These are phyloP conservation scores for Zapus hudsonius DNA, from an alignment of 2,113 vertebrate species.

Conservation along the genomic window DNA sequence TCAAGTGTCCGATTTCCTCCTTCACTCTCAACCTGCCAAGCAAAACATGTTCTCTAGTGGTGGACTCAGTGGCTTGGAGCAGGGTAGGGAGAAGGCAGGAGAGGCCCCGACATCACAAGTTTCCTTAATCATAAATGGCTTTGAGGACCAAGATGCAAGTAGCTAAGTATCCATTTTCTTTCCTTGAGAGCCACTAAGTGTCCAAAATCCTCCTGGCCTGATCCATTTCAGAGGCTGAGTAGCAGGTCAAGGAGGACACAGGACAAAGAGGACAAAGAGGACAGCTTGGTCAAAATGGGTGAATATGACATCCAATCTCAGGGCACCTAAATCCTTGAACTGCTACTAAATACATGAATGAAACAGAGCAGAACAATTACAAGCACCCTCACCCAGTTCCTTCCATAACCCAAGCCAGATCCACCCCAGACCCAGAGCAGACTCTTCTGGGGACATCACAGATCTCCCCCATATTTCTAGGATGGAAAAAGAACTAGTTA, in stretches of 20 bases:
- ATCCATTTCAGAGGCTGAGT: background rate
- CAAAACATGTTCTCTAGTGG: background rate
- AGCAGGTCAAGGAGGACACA: background rate
- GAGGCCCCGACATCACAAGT: background rate
- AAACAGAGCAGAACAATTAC: background rate
- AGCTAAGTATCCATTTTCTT: background rate
- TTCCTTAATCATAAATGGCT: background rate
- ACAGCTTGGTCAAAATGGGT: background rate
- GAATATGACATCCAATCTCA: background rate
- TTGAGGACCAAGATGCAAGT: background rate
- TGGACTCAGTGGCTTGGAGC: background rate
- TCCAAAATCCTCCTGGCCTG: background rate
- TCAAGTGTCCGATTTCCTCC: background rate
- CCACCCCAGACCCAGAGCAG: background rate
- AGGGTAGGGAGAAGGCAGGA: accelerated
- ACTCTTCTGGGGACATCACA: background rate
- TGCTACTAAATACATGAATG: background rate
- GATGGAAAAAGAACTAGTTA: background rate
- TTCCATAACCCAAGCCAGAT: background rate
- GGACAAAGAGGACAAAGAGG: background rate
- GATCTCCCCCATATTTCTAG: background rate
- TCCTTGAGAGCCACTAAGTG: background rate
- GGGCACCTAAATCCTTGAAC: background rate
- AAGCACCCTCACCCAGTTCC: background rate
- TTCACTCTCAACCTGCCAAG: background rate